Evolutionary conservation across 2,797 vertebrate genomes (phyloP).

Genomic region (Cynodonichthys magdalenae): DNA sequence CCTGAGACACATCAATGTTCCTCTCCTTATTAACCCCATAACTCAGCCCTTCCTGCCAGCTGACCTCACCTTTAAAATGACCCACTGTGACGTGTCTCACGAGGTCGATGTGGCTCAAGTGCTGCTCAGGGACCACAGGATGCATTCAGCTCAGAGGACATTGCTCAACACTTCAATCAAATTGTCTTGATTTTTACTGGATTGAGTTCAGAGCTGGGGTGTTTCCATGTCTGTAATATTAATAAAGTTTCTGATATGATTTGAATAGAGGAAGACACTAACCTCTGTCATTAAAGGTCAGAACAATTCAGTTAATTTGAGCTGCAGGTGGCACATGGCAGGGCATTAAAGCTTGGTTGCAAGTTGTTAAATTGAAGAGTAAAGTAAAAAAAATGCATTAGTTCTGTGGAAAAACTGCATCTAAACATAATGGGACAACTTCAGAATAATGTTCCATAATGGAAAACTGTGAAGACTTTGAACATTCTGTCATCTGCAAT

Average conservation of each 20-base stretch:
- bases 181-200: constrained; percentile 12
- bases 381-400: neutral
- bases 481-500: too few species aligned
- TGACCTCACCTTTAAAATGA: constrained; percentile 51
- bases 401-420: too few species aligned
- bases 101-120: constrained; percentile 58
- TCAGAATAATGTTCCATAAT: too few species aligned
- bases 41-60: constrained; percentile 55
- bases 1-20: constrained; percentile 48
- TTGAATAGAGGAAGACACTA: neutral
- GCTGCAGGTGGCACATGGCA: neutral
- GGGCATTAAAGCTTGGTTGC: neutral
- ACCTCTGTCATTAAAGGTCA: neutral
- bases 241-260: neutral
- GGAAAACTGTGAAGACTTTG: too few species aligned
- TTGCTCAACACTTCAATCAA: constrained; percentile 36
- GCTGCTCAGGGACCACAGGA: constrained; percentile 42
- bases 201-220: neutral
- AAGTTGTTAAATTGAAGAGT: neutral
- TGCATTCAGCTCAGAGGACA: neutral
- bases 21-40: constrained; percentile 73
- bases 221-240: neutral
- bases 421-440: too few species aligned
- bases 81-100: constrained; percentile 23
- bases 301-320: neutral